Conservation (phyloP, 2,113 vertebrate species). For the Sminthopsis crassicaudata region DNA sequence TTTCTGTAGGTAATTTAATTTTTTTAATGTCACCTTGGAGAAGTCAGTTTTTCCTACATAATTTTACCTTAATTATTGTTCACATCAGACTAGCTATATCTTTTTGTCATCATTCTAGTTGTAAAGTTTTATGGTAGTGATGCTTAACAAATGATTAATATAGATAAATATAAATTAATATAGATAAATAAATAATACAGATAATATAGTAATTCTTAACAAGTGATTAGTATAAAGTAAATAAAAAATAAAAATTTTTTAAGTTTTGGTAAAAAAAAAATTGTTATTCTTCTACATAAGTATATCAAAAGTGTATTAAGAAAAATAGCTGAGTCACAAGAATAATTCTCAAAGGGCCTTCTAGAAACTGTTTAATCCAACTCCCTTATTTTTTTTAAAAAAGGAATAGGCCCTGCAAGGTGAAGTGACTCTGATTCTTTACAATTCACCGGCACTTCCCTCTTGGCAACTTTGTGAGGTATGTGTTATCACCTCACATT, state of each 20-base stretch:
- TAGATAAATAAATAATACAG: too few species aligned
- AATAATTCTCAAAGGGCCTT: neutral
- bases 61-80: neutral
- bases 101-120: neutral
- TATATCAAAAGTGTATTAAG: neutral
- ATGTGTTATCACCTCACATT: neutral
- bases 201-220: too few species aligned
- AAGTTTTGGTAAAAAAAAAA: neutral
- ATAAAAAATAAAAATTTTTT: neutral
- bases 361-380: neutral
- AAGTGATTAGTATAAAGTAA: neutral
- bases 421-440: neutral
- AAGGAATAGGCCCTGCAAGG: neutral
- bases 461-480: neutral
- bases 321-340: neutral
- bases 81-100: neutral
- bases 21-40: neutral
- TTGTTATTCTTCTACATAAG: neutral
- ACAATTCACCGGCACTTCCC: neutral
- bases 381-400: neutral
- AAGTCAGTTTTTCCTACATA: neutral
- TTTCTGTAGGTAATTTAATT: neutral
- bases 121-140: neutral
- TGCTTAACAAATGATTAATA: neutral
- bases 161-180: neutral